Base-by-base conservation (phyloP, 1,140 invertebrate species). In the Phthorimaea operculella region DNA sequence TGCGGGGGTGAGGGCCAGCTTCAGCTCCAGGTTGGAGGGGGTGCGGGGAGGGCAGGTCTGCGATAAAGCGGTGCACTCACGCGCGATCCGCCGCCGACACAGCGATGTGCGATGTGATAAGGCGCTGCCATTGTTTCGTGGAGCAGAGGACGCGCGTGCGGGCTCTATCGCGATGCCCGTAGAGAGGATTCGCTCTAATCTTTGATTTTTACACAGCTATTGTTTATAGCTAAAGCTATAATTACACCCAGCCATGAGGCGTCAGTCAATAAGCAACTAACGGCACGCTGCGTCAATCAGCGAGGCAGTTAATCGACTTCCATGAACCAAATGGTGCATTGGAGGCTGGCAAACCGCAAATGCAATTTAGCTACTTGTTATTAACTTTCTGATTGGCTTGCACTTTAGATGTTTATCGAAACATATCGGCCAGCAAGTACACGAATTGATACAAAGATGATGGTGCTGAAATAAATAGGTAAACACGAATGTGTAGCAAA, bases 21-120 rank as follows among this genome's bases (percentile, higher is more conserved):
- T 10, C 36, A 52, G 48, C 57, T 28, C 21, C 21, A 28, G 21
- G 21, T 4, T 28, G 2, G 55, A 33, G 36, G 39, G 48, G 36
- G 57, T 36, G 56, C 17, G 7, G 52, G 59, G 56, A 54, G 68
- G 70, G 70, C 61, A 60, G 56, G 64, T 63, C 59, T 57, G 60
- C 63, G 70, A 76, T 76, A 80, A 72, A 64, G 65, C 57, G 68
- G 72, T 74, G 69, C 74, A 74, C 62, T 71, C 68, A 66, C 74
- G 68, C 68, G 68, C 66, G 68, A 61, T 64, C 62, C 62, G 58
- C 60, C 61, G 54, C 44, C 44, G 44, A 47, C 44, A 47, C 44
- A 47, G 44, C 64, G 73, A 75, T 78, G 64, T 56, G 54, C 57
- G 54, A 48, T 55, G 56, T 55, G 74, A 78, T 79, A 78, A 73